These are phyloP conservation scores for Cyrtonyx montezumae DNA, from an alignment of 2,113 vertebrate species.

Conservation along the genomic window DNA sequence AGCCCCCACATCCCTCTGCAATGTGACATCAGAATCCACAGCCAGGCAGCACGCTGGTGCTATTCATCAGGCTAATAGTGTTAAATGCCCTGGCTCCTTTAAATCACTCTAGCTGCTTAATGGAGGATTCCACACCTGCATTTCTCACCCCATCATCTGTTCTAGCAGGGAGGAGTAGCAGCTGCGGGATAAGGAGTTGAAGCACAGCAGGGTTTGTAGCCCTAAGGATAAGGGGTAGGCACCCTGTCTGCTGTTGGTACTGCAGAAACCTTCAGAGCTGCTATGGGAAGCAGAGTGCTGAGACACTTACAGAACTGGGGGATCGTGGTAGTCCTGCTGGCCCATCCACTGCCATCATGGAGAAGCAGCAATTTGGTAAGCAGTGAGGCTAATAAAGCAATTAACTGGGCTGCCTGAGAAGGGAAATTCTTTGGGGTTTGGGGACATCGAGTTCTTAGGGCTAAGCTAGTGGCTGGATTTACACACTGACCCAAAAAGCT, in stretches of 20 bases:
- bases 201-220: background rate
- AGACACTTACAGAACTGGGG: background rate
- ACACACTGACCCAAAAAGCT: background rate
- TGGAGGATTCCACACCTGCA: background rate
- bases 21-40: accelerated
- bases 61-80: background rate
- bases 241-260: accelerated
- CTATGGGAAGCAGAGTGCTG: background rate
- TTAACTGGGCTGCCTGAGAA: background rate
- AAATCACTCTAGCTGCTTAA: background rate
- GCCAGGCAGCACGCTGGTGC: background rate
- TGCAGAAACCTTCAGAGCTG: background rate
- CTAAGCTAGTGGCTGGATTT: background rate
- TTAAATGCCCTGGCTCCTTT: background rate
- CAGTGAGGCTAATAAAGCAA: background rate
- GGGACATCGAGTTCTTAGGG: background rate
- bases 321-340: background rate
- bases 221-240: accelerated
- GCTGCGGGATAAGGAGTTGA: background rate
- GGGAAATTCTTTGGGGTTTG: accelerated
- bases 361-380: background rate
- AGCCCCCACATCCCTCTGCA: accelerated
- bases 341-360: accelerated
- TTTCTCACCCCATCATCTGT: background rate
- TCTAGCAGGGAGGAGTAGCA: background rate